Evolutionary conservation across 2,797 vertebrate genomes (phyloP), one percentile per base, ranked within the genome.

Genomic region (Danio jaintianensis): DNA sequence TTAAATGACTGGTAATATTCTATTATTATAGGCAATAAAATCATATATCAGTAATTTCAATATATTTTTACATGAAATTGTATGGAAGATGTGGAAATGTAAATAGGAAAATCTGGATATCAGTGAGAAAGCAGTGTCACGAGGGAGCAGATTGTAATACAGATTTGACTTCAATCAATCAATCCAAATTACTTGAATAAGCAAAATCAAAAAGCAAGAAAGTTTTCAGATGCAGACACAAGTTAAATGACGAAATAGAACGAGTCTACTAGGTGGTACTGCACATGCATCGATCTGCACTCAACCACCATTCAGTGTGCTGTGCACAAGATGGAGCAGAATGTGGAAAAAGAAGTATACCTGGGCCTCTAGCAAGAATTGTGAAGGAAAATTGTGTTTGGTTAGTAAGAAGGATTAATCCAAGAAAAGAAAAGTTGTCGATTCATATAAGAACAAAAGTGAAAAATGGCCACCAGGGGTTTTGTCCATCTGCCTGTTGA

Each of bases 151-250:
- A 83, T 53, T 22, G 45, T 45, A 13, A 62, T 3, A 22, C 20
- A 86, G 69, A 80, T 68, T 56, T 56, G 7, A 50, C 36, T 42
- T 29, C 15, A 74, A 61, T 62, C 29, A 29, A 68, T 7, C 48
- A 56, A 29, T 29, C 29, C 29, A 61, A 69, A 16, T 70, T n/a
- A 20, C 38, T 42, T 8, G 29, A 45, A 8, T 38, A 42, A 18
- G 61, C 11, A 55, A 22, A 22, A 18, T 12, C 7, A 2, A 29
- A 42, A 58, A n/a, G n/a, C 1, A 59, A 59, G 36, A 52, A 47
- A 61, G 10, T 58, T 40, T 58, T 40, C 29, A 29, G 29, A 29
- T 29, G 29, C 1, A 29, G n/a, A n/a, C n/a, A n/a, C n/a, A n/a
- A n/a, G 29, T 29, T 29, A 29, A 29, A 29, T 29, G 29, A 29